Base-by-base conservation (phyloP, 2,888 invertebrate genomes). In the Aspidiotus rigidus region DNA sequence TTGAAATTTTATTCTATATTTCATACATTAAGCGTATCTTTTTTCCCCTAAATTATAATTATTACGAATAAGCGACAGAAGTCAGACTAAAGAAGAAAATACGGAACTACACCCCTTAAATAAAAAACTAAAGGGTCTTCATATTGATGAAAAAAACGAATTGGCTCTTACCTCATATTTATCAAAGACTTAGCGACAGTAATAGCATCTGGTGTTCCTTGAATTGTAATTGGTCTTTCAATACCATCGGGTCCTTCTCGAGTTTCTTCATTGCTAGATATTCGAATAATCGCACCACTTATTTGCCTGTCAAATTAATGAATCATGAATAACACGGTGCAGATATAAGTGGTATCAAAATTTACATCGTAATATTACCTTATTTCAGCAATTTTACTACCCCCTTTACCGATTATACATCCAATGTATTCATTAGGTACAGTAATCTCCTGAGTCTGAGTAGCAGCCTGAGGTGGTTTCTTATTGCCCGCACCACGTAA, bases 401-500 rank as follows among this genome's bases (percentile, higher is more conserved):
- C 97, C 28, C 96, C 97, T 80, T 97, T 94, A 77, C 97, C 97
- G 79, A 98, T 98, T 78, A 98, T 94, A 83, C 97, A 97, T 70
- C 97, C 97, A 79, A 98, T 97, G 77, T 97, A 85, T 79, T 97
- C 97, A 80, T 98, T 98, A 74, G 97, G 96, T 76, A 98, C 96
- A 69, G 93, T 93, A 16, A 72, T 70, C 82, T 97, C 96, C 79
- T 96, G 93, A 74, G 92, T 91, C 80, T 91, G 92, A 28, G 28
- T 28, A 60, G 69, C 59, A 61, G 70, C 69, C 72, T 74, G 73
- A 77, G 88, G 87, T 59, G 54, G 61, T 70, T 70, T 69, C 39
- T 72, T 71, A 55, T 71, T 70, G 15, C 72, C 71, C 39, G 69
- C 66, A 17, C 72, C 67, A 77, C 93, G 87, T 76, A 93, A 81